Base-by-base conservation (phyloP, 92 coral and sea anemone genomes). In the Umimayanthus kanabou region DNA sequence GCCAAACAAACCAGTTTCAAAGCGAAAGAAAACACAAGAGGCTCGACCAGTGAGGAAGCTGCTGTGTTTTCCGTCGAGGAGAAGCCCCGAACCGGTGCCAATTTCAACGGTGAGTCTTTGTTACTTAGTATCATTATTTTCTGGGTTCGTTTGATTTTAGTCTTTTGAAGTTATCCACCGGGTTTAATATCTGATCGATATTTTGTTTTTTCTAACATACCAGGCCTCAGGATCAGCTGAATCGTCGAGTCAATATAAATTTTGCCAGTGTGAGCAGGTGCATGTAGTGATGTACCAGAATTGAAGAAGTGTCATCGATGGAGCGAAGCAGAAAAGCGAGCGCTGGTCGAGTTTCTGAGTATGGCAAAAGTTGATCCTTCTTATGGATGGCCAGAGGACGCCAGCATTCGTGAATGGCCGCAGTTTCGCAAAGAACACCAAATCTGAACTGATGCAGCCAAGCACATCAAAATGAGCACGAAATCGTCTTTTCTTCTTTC, bases 331-430 rank as follows among this genome's bases (percentile, higher is more conserved):
- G 90, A 88, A 39, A 85, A 88, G 43, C 45, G 85, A 22, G 86
- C 90, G 16, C 85, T 80, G 28, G 79, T 79, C 9, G 90, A 88
- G 80, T 88, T 88, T 39, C 65, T 88, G 40, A 58, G 90, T 29
- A 45, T 88, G 25, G 82, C 78, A 40, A 79, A 30, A 65, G 61
- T 76, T 20, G 90, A 88, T 65, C 86, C 86, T 26, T 13, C 33
- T 28, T 87, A 79, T 66, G 84, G 73, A 26, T 79, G 58, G 39
- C 45, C 33, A 79, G 70, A 67, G 33, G 76, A 57, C 43, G 0
- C 42, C 6, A 42, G 64, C n/a, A 71, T 37, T 29, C 20, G 39
- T 6, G 29, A 18, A 14, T 85, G 88, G 80, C 88, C 88, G 8
- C 71, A 79, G 15, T 73, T 85, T 69, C 26, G 80, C n/a, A 39